Evolutionary conservation across 1,140 invertebrate species (phyloP).

Genomic region (Cotesia glomerata): DNA sequence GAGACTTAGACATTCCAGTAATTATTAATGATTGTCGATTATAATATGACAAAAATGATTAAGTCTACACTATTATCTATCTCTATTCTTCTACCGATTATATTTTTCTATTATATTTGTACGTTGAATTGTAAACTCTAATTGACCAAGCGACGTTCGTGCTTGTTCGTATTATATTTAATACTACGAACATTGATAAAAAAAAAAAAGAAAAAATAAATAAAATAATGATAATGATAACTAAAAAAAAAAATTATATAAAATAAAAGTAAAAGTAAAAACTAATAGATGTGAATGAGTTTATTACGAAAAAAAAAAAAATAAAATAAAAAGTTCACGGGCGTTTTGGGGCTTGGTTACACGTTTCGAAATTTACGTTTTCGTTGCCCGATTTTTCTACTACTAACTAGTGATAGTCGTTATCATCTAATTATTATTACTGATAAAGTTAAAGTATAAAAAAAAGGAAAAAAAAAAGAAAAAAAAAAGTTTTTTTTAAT

Average conservation of each 20-base stretch:
- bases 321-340: slow-evolving; percentile 32
- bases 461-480: not conserved
- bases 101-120: slow-evolving; percentile 66
- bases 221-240: slow-evolving; percentile 12
- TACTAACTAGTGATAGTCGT: not conserved
- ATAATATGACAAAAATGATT: slow-evolving; percentile 44
- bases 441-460: not conserved
- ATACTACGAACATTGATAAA: slow-evolving; percentile 25
- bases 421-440: not conserved
- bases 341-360: slow-evolving; percentile 33
- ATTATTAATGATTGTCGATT: slow-evolving; percentile 40
- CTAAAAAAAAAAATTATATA: slow-evolving; percentile 23
- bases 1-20: slow-evolving; percentile 36
- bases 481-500: not conserved
- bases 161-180: slow-evolving; percentile 39
- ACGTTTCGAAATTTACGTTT: slow-evolving; percentile 42
- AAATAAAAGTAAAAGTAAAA: slow-evolving; percentile 26
- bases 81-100: slow-evolving; percentile 64
- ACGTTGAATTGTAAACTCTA: slow-evolving; percentile 62
- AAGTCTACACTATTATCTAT: slow-evolving; percentile 60
- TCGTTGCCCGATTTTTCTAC: slow-evolving; percentile 39
- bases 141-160: slow-evolving; percentile 52
- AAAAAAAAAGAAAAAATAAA: slow-evolving; percentile 16
- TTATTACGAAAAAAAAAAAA: slow-evolving; percentile 30
- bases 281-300: slow-evolving; percentile 29